phyloP scores from a whole-genome alignment of 1,140 invertebrate genomes.

The Homarus americanus region DNA sequence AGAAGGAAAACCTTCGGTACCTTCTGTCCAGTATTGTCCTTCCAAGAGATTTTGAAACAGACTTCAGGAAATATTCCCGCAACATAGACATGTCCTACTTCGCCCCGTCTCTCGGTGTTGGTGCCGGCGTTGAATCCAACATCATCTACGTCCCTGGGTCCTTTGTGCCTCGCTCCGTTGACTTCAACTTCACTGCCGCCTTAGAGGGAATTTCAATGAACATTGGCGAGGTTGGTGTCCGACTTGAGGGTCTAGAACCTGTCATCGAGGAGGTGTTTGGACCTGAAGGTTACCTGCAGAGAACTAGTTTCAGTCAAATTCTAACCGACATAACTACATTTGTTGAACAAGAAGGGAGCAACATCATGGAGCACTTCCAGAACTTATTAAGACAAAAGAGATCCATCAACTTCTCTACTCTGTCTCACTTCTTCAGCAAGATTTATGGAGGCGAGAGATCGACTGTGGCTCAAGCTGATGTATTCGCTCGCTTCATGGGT shows the following conservation, averaged over 20 bases:
- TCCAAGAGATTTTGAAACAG: conserved; percentile 28
- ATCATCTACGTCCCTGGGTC: conserved; percentile 58
- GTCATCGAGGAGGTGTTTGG: conserved; percentile 34
- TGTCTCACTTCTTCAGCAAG: background rate
- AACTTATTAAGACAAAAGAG: background rate
- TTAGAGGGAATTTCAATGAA: conserved; percentile 29
- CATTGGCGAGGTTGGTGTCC: conserved; percentile 42
- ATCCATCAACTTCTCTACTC: background rate
- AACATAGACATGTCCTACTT: conserved; percentile 51
- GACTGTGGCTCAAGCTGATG: background rate
- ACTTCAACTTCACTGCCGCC: conserved; percentile 27
- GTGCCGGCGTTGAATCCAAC: conserved; percentile 57
- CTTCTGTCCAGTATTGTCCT: conserved; percentile 15
- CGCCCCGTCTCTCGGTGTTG: conserved; percentile 20
- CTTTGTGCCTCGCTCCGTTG: conserved; percentile 55
- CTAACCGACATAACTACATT: background rate
- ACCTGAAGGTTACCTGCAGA: conserved; percentile 36
- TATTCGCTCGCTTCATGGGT: conserved; percentile 40
- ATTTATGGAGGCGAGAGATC: background rate
- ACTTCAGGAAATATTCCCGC: conserved; percentile 50
- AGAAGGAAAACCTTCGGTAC: conserved; percentile 6
- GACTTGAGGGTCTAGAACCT: conserved; percentile 43
- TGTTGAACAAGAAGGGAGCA: background rate
- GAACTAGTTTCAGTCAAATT: background rate
- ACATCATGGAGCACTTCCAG: background rate